Base-by-base conservation (phyloP, 2,797 vertebrate genomes). In the Lithobates sylvaticus region DNA sequence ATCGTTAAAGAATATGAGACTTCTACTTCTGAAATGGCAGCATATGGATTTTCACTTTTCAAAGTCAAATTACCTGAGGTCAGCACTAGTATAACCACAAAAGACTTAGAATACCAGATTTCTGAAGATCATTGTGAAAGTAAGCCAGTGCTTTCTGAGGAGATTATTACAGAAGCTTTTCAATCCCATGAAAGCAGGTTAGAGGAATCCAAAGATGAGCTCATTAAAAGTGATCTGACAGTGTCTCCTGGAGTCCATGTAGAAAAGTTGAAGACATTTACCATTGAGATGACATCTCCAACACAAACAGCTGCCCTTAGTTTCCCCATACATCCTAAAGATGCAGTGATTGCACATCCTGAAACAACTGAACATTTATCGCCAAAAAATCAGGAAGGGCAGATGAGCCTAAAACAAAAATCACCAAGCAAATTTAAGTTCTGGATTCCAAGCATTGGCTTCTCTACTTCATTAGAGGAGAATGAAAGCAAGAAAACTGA, bases 391-490 rank as follows among this genome's bases (percentile, higher is more conserved):
- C 29, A 26, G 67, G n/a, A 15, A 16, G 88, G 87, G 71, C 88
- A 81, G 68, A 26, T 83, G 67, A 86, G 34, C 6, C 65, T 74
- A 70, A 87, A 50, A 50, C 88, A 29, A 13, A 90, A 91, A 64
- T 88, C 93, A 84, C 91, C 93, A 1, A 91, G 93, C 27, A 93
- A 91, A 70, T 93, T 95, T 89, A 93, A 93, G 84, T 93, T 95
- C 18, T 94, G 93, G 94, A 91, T 96, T 88, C 94, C 95, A 16
- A 93, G n/a, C 87, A 88, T 96, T 70, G 95, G 94, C 5, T 95
- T 95, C 88, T 93, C 92, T 58, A 91, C 94, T 83, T 91, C 93
- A 18, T 87, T 83, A 4, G 90, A 93, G 23, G 93, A 94, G 82
- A 69, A 73, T 1, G 29, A 18, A 23, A 12, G 10, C 42, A 90